Evolutionary conservation across 2,888 invertebrate species (phyloP), one percentile per base, ranked within the genome.

Genomic region (Caenorhabditis zanzibari): DNA sequence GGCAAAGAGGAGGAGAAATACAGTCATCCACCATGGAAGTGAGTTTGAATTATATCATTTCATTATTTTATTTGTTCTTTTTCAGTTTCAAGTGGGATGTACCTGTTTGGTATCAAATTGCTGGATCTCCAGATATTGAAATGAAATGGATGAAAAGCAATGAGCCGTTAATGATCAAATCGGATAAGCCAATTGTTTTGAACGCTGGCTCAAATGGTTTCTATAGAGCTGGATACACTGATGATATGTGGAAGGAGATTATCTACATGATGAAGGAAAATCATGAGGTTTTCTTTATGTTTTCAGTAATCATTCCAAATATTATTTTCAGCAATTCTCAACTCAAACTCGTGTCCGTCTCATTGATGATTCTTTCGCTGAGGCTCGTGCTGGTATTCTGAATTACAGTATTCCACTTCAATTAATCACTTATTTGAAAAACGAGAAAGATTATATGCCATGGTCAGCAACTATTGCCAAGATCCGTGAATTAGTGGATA

Each of bases 141-240:
- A 85, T 91, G 84, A 82, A 76, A 12, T 92, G 92, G 92, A 85
- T 92, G 49, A 74, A 74, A 10, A 54, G 32, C 19, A n/a, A 71
- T 16, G 81, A 79, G 61, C 49, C 35, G 4, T 28, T 87, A 16
- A 22, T 81, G 16, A 69, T 83, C 16, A 47, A 64, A 44, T 59
- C 76, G 5, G 74, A 80, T 2, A 24, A 56, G 12, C 72, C 79
- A 22, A 58, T 91, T 12, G 79, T 92, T 22, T 16, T 92, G 22
- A 92, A 92, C 72, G 79, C 86, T 0, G 90, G 90, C 24, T 90
- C 90, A 2, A 49, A 82, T 14, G 91, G 92, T 19, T 91, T 90
- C 73, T 92, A 92, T 77, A 81, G 92, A 38, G 88, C 88, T n/a
- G 90, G 90, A 54, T 92, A 92, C 72, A 82, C 89, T n/a, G 76